Evolutionary conservation across 2,888 invertebrate species (phyloP).

Genomic region (Neuroscelio doddi): DNA sequence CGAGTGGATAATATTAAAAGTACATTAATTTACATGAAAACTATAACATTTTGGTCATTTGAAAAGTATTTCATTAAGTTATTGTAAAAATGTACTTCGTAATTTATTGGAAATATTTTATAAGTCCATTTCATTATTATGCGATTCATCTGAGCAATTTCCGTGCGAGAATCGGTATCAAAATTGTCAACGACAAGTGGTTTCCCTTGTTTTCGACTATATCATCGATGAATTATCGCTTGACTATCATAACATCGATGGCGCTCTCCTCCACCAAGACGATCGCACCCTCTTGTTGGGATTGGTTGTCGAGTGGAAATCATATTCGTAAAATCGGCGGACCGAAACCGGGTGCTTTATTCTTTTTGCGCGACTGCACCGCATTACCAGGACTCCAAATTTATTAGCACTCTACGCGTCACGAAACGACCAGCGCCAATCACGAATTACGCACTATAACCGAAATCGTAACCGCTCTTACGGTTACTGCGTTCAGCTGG

Average conservation of each 20-base stretch:
- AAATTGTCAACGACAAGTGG: conserved; percentile 45
- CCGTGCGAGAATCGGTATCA: conserved; percentile 35
- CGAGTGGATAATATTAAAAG: no score
- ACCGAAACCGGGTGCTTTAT: conserved; percentile 67
- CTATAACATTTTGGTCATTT: no score
- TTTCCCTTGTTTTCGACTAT: conserved; percentile 57
- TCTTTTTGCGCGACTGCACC: conserved; percentile 53
- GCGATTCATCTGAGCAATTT: conserved; percentile 29
- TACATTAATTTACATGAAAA: no score
- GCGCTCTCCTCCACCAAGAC: conserved; percentile 49
- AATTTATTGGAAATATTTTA: no score
- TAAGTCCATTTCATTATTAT: conserved; percentile 4
- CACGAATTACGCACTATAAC: conserved; percentile 67
- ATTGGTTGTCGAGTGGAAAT: conserved; percentile 59
- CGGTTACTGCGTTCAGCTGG: conserved; percentile 44
- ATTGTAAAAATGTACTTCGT: no score
- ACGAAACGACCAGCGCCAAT: conserved; percentile 66
- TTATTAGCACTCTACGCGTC: conserved; percentile 66
- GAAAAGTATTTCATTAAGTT: no score
- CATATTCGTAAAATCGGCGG: conserved; percentile 70
- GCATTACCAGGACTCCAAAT: conserved; percentile 57
- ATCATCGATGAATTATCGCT: conserved; percentile 58
- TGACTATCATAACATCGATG: conserved; percentile 54
- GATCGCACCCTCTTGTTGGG: conserved; percentile 50
- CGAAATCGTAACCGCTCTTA: conserved; percentile 60